Evolutionary conservation across 2,113 vertebrate species (phyloP), one percentile per base, ranked within the genome.

Genomic region (Antigone vipio): DNA sequence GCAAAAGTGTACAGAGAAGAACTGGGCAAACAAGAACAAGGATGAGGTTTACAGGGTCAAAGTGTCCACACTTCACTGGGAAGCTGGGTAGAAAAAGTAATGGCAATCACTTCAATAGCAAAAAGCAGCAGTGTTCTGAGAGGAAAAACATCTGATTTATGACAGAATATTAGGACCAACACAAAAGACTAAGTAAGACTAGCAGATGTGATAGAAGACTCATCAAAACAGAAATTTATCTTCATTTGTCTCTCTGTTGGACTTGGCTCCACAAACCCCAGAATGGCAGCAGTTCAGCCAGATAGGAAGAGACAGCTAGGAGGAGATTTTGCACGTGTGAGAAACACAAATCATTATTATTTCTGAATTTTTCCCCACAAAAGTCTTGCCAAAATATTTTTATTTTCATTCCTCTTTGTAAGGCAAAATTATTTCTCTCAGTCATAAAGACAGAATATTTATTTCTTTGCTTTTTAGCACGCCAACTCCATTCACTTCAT

Each of bases 401-500:
- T 90, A 77, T 63, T 91, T 92, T 73, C 52, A 66, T 78, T 92
- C 19, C 9, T 92, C 52, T 91, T 76, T 50, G 29, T 38, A 81
- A 95, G 26, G 40, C 40, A 95, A 82, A 80, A 87, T 76, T 69
- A 93, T 45, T 79, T 89, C 49, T 76, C 62, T 92, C 53, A 91
- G 40, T 27, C 0, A 0, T 19, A 82, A 42, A 82, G 66, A 91
- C 15, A 64, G 90, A 91, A 44, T 83, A 88, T 74, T 91, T 93
- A 83, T 89, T 78, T 76, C 64, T 92, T 90, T 67, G 74, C 85
- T 79, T 88, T 91, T 83, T 89, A 89, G 82, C 79, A 82, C 2
- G 23, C 85, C 79, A 95, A 75, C 50, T 92, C 84, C 58, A 85
- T 87, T 93, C 83, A 78, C 44, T 91, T 92, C 77, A 73, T 58